These are phyloP conservation scores for Agonum fuliginosum DNA, from an alignment of 2,888 invertebrate species.

Conservation along the genomic window DNA sequence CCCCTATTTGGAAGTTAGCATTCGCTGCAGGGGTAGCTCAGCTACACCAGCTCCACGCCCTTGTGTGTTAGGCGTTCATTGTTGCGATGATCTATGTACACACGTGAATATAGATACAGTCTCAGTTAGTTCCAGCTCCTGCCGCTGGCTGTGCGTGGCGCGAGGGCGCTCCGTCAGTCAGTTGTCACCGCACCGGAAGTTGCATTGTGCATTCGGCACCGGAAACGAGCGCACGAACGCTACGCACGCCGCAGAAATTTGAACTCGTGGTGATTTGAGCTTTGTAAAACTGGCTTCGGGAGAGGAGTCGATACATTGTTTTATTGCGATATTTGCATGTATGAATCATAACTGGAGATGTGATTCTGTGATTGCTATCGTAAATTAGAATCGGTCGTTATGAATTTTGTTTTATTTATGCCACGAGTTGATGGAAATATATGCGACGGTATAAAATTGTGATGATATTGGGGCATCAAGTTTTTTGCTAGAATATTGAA, in stretches of 20 bases:
- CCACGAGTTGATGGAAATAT: neutral
- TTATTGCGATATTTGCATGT: conserved; percentile 22
- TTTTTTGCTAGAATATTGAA: neutral
- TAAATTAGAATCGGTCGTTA: conserved; percentile 36
- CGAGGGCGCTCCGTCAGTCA: conserved; percentile 72
- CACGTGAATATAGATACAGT: conserved; percentile 11
- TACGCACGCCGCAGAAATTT: conserved; percentile 68
- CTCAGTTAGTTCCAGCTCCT: conserved; percentile 17
- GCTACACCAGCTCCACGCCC: conserved; percentile 2
- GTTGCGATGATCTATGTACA: conserved; percentile 27
- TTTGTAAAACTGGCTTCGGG: neutral
- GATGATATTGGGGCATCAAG: neutral
- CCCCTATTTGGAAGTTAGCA: neutral
- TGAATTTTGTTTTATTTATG: conserved; percentile 7
- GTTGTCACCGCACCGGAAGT: conserved; percentile 69
- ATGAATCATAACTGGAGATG: conserved; percentile 25
- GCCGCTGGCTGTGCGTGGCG: conserved; percentile 66
- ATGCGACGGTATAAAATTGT: neutral
- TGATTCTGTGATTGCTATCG: conserved; percentile 14
- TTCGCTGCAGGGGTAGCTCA: neutral
- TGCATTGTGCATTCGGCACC: conserved; percentile 71
- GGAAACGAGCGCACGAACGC: conserved; percentile 72
- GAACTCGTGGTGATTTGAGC: conserved; percentile 21
- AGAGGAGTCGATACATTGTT: conserved; percentile 30
- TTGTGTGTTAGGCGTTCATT: neutral